Percentiles rank a stretch among this genome's conserved stretches.
These are phyloP conservation scores for Silurus asotus DNA, from an alignment of 2,113 vertebrate genomes.

Conservation along the genomic window DNA sequence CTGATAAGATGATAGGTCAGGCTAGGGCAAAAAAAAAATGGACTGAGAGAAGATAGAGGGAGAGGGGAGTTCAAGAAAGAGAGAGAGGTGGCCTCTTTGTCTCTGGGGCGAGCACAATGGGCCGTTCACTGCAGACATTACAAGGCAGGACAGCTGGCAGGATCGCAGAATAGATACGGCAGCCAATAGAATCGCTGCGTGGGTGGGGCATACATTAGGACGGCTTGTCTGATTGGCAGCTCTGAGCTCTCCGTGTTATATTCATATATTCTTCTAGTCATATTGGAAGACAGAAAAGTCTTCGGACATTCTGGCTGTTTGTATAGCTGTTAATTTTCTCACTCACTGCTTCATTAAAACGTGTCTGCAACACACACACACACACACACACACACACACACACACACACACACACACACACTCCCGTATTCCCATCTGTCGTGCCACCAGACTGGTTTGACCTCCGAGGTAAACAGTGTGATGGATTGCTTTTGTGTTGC, in stretches of 20 bases:
- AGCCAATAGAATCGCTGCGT: constrained; percentile 52
- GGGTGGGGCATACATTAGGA: constrained; percentile 29
- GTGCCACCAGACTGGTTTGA: constrained; percentile 60
- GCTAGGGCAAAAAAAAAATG: constrained; percentile 5
- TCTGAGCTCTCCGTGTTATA: constrained; percentile 3
- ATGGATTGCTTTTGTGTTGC: constrained; percentile 67
- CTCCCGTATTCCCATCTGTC: constrained; percentile 58
- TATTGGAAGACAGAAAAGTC: constrained; percentile 6
- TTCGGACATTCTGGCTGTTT: constrained; percentile 1
- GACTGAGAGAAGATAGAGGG: constrained; percentile 28
- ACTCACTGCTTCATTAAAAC: background rate
- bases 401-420: constrained; percentile 21
- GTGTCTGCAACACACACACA: constrained; percentile 11
- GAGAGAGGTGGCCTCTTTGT: constrained; percentile 54
- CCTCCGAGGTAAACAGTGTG: constrained; percentile 58
- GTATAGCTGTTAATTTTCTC: constrained; percentile 27
- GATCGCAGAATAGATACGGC: constrained; percentile 54
- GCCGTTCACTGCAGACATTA: constrained; percentile 62
- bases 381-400: constrained; percentile 18
- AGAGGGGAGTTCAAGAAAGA: constrained; percentile 24
- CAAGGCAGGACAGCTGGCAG: constrained; percentile 60
- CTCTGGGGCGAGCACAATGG: constrained; percentile 68
- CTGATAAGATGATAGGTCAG: constrained; percentile 41
- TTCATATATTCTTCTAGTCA: constrained; percentile 17
- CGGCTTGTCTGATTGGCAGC: constrained; percentile 17